phyloP scores from a whole-genome alignment of 2,888 invertebrate genomes.

The Globia sparganii region DNA sequence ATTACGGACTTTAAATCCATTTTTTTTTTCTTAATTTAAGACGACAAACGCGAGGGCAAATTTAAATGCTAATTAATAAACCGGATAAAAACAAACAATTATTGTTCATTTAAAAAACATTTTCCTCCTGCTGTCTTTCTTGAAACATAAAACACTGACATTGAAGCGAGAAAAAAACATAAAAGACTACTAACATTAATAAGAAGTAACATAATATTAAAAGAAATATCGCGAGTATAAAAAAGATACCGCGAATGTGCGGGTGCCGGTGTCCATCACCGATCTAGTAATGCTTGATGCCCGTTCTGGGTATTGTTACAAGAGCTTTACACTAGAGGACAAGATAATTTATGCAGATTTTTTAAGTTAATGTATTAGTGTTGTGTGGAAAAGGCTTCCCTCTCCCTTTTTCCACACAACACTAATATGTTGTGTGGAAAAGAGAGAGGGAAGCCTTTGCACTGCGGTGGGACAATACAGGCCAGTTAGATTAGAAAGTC shows the following conservation, averaged over 20 bases:
- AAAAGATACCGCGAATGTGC: constrained; percentile 54
- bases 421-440: background rate
- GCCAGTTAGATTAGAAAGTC: background rate
- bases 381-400: background rate
- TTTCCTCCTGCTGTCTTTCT: constrained; percentile 53
- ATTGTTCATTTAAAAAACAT: constrained; percentile 20
- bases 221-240: constrained; percentile 48
- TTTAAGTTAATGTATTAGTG: background rate
- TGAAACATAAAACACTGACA: constrained; percentile 39
- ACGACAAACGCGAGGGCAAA: background rate
- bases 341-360: constrained; percentile 17
- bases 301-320: constrained; percentile 70
- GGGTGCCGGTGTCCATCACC: constrained; percentile 65
- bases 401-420: no score
- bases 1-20: constrained; percentile 18
- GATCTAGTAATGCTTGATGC: constrained; percentile 51
- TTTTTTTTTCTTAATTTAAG: background rate
- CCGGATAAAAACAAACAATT: constrained; percentile 32
- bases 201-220: constrained; percentile 46
- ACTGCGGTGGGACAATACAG: no score
- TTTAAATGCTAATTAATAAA: constrained; percentile 13
- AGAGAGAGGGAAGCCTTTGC: no score
- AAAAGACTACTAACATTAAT: constrained; percentile 31
- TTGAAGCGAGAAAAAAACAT: constrained; percentile 25
- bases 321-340: constrained; percentile 61